Evolutionary conservation across 2,113 vertebrate species (phyloP), one percentile per base, ranked within the genome.

Genomic region (Odocoileus virginianus): DNA sequence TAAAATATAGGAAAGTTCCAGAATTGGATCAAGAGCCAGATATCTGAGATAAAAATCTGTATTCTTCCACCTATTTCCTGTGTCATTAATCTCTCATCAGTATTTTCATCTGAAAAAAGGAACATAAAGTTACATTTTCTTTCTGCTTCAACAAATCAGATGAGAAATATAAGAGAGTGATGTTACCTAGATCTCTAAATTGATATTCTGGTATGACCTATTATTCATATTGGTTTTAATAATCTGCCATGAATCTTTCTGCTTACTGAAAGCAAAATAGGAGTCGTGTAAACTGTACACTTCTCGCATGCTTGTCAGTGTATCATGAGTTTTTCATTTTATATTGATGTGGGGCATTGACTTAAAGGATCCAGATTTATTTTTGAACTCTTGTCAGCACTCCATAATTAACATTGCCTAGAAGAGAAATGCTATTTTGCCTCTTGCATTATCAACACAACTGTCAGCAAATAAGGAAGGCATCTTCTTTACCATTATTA

Each of bases 381-480:
- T 98, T 98, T 97, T 96, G 97, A 96, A 88, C 97, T 97, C 91
- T 76, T 97, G 94, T 98, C 98, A 98, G 97, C 89, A 54, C 79
- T 96, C 95, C 87, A 82, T 97, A 97, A 98, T 98, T 98, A 98
- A 97, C 97, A 74, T 96, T 89, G 93, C 98, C 93, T 96, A 98
- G 97, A 98, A 97, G 97, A 98, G 98, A 98, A 96, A 97, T 97
- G 97, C 98, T 98, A 97, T 98, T 98, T 98, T 98, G 93, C 64
- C 93, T 97, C 36, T 58, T 89, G 83, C 95, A 76, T 98, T 97
- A 95, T 98, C 97, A 96, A 96, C 95, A 96, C 54, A 55, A 98
- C 96, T 97, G 97, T 97, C 98, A 98, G 97, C 97, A 95, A 98
- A 89, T 96, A 97, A 96, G 89, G 87, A 94, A 89, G 47, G 57